These are phyloP conservation scores for Lytechinus pictus DNA, from an alignment of 35 echinoderm and acorn worm genomes.

Conservation along the genomic window DNA sequence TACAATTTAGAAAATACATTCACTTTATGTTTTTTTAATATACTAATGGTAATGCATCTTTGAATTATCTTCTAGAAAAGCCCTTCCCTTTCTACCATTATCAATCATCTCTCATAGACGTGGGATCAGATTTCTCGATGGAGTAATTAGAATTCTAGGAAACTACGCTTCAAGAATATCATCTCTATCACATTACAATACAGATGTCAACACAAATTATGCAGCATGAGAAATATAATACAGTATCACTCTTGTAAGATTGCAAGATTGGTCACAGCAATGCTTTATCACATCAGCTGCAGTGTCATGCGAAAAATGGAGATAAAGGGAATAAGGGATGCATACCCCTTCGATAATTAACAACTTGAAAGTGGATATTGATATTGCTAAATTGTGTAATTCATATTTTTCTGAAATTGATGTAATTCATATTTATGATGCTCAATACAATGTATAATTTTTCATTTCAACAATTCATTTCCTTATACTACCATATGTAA, in stretches of 20 bases:
- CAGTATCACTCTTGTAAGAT: too few species aligned
- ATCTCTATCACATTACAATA: not conserved
- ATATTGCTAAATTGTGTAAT: too few species aligned
- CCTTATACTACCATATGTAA: too few species aligned
- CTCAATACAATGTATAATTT: too few species aligned
- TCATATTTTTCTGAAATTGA: too few species aligned
- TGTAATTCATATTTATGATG: too few species aligned
- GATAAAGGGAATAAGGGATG: too few species aligned
- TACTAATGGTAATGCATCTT: not conserved
- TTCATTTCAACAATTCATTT: too few species aligned
- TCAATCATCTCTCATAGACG: not conserved
- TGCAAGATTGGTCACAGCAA: not conserved
- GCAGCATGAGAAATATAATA: not conserved
- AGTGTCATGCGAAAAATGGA: too few species aligned
- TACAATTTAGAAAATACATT: too few species aligned
- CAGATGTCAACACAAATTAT: constrained; percentile 2
- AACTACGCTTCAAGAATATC: not conserved
- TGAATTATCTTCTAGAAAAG: not conserved
- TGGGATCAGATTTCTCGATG: not conserved
- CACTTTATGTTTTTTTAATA: not conserved
- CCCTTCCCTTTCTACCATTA: not conserved
- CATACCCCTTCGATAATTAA: too few species aligned
- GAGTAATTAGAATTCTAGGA: not conserved
- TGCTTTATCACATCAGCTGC: not conserved
- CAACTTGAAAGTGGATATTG: too few species aligned